A percentile compares a stretch with the other conserved stretches of the same genome.
Conservation (phyloP, 2,888 invertebrate species). For the Ctenicera cuprea region DNA sequence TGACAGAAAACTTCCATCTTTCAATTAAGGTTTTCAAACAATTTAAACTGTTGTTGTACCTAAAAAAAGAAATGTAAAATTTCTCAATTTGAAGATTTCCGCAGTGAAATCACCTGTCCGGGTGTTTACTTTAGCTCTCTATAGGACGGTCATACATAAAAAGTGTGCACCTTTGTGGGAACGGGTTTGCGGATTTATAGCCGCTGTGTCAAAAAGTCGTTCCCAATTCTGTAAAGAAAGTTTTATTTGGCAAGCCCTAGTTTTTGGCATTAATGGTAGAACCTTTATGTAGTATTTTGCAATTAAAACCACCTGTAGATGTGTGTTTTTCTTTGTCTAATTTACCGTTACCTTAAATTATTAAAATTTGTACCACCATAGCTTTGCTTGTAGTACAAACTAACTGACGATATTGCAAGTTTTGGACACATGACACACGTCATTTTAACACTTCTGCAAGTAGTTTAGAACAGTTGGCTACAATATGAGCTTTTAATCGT, state of each 20-base stretch:
- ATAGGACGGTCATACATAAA: not conserved
- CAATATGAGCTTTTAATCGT: too few species aligned
- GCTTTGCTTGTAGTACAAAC: too few species aligned
- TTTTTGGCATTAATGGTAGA: not conserved
- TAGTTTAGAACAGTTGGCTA: too few species aligned
- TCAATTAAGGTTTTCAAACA: slow-evolving; percentile 24
- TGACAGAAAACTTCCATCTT: slow-evolving; percentile 24
- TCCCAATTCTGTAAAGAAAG: slow-evolving; percentile 6
- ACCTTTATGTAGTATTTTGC: not conserved
- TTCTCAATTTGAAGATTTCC: not conserved
- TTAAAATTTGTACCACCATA: too few species aligned
- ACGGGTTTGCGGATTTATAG: slow-evolving; percentile 4
- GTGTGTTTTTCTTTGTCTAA: not conserved
- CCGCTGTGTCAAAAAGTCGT: slow-evolving; percentile 9
- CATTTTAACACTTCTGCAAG: too few species aligned
- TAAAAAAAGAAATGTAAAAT: too few species aligned
- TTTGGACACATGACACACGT: too few species aligned
- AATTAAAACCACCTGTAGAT: slow-evolving; percentile 8
- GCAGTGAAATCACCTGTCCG: not conserved
- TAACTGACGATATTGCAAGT: too few species aligned
- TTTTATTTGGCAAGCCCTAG: not conserved
- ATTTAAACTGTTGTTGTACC: not conserved
- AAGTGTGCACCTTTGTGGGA: not conserved
- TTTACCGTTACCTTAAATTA: too few species aligned
- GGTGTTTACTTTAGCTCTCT: not conserved